These are phyloP conservation scores for Silurus lanzhouensis DNA, from an alignment of 2,797 vertebrate genomes.

Conservation along the genomic window DNA sequence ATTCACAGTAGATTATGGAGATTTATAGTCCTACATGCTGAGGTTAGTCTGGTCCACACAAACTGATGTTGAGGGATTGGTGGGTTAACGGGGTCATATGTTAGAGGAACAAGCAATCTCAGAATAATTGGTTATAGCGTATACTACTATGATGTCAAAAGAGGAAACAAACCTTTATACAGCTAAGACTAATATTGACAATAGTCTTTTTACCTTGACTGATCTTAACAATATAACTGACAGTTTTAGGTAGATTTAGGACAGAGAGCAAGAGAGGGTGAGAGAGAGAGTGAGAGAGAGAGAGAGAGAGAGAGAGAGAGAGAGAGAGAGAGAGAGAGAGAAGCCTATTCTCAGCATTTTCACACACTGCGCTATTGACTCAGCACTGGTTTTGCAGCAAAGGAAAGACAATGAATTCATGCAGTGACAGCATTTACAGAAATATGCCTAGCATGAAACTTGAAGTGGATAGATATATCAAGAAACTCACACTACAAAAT, in stretches of 20 bases:
- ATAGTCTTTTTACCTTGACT: background rate
- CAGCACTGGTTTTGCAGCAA: conserved; percentile 49
- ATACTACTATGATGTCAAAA: background rate
- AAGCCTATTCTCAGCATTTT: conserved; percentile 39
- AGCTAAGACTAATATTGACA: too few species aligned
- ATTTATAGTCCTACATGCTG: background rate
- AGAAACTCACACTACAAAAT: background rate
- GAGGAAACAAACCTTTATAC: background rate
- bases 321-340: background rate
- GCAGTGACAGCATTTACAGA: conserved; percentile 18
- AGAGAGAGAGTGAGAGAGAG: background rate
- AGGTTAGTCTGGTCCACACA: background rate
- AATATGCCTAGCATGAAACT: background rate
- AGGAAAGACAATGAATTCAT: conserved; percentile 3
- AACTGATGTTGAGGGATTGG: background rate
- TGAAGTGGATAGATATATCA: background rate
- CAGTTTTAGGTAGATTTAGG: background rate
- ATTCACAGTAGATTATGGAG: conserved; percentile 26
- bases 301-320: background rate
- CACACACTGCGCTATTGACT: conserved; percentile 40
- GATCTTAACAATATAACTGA: background rate
- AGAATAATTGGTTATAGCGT: background rate
- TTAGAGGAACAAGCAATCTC: background rate
- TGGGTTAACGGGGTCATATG: background rate
- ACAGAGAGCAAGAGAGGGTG: background rate